These are phyloP conservation scores for Neosilurus mollespiculum DNA, from an alignment of 2,797 vertebrate species.

Conservation along the genomic window DNA sequence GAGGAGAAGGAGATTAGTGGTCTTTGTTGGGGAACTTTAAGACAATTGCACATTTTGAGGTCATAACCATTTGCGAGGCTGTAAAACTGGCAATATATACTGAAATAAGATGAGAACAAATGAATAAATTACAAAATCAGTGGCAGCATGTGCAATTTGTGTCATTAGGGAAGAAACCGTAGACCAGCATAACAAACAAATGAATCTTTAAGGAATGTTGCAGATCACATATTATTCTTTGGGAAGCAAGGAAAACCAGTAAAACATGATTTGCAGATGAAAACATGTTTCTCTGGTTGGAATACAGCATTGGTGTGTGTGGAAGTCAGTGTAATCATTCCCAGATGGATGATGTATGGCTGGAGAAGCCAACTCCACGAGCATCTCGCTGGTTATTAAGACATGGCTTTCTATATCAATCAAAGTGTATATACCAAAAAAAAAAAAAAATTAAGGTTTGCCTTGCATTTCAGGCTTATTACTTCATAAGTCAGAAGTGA, in stretches of 20 bases:
- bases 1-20: slow-evolving; percentile 20
- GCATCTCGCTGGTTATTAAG: not conserved
- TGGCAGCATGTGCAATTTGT: not conserved
- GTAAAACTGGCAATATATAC: not conserved
- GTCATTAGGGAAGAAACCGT: not conserved
- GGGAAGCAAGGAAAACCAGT: slow-evolving; percentile 17
- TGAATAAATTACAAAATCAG: slow-evolving; percentile 16
- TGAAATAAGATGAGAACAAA: slow-evolving; percentile 9
- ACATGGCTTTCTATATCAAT: not conserved
- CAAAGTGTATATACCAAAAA: slow-evolving; percentile 3
- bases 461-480: slow-evolving; percentile 24
- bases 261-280: slow-evolving; percentile 47
- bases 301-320: slow-evolving; percentile 31
- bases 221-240: not conserved
- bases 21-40: slow-evolving; percentile 7
- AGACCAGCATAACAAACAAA: slow-evolving; percentile 20
- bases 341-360: slow-evolving; percentile 61
- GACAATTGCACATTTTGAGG: slow-evolving; percentile 9
- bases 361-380: slow-evolving; percentile 19
- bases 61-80: slow-evolving; percentile 21
- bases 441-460: not conserved
- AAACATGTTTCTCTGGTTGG: slow-evolving; percentile 35
- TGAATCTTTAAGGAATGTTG: slow-evolving; percentile 12
- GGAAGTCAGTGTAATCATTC: slow-evolving; percentile 57
- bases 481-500: slow-evolving; percentile 41